Evolutionary conservation across 2,113 vertebrate species (phyloP).

Genomic region (Neogale vison): DNA sequence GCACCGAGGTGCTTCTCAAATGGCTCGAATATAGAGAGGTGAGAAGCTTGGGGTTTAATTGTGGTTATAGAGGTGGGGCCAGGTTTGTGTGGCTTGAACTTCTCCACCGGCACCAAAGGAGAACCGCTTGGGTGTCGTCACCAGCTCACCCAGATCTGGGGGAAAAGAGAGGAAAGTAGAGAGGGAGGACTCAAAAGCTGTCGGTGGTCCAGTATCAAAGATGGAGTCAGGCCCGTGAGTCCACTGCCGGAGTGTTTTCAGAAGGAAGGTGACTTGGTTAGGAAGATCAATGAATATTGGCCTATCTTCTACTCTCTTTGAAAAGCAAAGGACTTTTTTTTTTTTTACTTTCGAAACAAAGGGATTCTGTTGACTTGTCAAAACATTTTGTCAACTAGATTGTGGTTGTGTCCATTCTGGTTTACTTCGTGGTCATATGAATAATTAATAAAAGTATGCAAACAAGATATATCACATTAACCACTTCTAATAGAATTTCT

Average conservation of each 20-base stretch:
- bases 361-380: neutral
- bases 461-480: neutral
- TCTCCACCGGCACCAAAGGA: neutral
- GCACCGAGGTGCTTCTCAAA: accelerated
- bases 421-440: neutral
- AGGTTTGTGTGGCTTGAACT: neutral
- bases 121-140: neutral
- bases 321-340: neutral
- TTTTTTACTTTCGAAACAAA: neutral
- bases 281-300: neutral
- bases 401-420: neutral
- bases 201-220: neutral
- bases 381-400: neutral
- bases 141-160: neutral
- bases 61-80: neutral
- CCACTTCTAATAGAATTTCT: neutral
- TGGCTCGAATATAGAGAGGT: neutral
- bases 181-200: neutral
- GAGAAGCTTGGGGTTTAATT: neutral
- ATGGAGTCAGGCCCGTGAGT: neutral
- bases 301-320: neutral
- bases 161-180: neutral
- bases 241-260: neutral
- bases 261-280: neutral
- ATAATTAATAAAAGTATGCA: neutral